phyloP scores from a whole-genome alignment of 1,140 invertebrate genomes.

The Sminthurinus signatus region DNA sequence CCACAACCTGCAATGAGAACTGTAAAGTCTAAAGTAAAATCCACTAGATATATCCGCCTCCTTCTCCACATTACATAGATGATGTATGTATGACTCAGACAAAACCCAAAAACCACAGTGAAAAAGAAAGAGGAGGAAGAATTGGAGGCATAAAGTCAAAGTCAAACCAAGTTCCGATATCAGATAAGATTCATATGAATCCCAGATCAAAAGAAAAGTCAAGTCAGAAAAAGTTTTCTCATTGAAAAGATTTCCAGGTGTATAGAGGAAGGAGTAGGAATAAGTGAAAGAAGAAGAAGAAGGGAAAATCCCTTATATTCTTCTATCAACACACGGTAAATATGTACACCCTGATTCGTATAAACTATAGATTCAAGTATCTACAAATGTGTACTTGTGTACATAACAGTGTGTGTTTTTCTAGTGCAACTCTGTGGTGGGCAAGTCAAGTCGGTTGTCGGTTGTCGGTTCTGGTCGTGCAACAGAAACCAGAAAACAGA shows the following conservation, averaged over 20 bases:
- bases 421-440: background rate
- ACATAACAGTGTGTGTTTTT: background rate
- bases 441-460: background rate
- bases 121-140: no score
- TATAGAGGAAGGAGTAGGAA: no score
- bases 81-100: no score
- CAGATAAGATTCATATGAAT: conserved; percentile 20
- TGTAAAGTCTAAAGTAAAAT: no score
- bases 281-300: no score
- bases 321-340: no score
- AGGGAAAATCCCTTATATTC: background rate
- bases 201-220: conserved; percentile 24
- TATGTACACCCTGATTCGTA: no score
- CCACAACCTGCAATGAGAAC: no score
- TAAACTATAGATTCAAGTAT: no score
- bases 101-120: no score
- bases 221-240: conserved; percentile 23
- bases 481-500: background rate
- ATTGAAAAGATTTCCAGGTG: conserved; percentile 25
- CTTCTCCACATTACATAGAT: background rate
- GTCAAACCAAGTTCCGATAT: conserved; percentile 11
- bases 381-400: background rate
- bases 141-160: conserved; percentile 7
- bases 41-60: no score
- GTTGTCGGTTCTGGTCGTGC: background rate